phyloP scores from a whole-genome alignment of 2,888 invertebrate genomes.

The Pammene fasciana region DNA sequence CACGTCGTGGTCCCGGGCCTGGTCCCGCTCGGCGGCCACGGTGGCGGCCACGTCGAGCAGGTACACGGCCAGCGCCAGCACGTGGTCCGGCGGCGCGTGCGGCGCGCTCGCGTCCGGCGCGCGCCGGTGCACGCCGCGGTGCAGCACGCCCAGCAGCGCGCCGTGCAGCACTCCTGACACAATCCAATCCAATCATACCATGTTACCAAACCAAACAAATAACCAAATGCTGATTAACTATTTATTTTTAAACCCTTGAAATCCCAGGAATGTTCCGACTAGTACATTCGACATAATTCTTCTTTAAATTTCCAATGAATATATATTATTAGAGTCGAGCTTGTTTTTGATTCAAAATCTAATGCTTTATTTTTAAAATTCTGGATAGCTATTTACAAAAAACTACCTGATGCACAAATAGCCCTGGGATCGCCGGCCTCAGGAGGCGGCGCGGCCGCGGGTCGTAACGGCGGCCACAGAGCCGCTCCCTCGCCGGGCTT shows the following conservation, averaged over 20 bases:
- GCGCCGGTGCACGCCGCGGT: slow-evolving; percentile 85
- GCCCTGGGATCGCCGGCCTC: slow-evolving; percentile 72
- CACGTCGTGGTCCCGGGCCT: slow-evolving; percentile 49
- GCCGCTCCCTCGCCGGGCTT: slow-evolving; percentile 43
- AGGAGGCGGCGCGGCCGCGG: slow-evolving; percentile 54
- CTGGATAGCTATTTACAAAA: too few relatives aligned
- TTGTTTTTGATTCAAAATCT: too few relatives aligned
- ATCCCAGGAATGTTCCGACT: too few relatives aligned
- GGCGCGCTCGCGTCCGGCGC: slow-evolving; percentile 85
- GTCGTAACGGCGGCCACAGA: slow-evolving; percentile 76
- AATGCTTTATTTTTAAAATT: too few relatives aligned
- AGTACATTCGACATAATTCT: too few relatives aligned
- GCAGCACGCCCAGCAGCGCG: slow-evolving; percentile 62
- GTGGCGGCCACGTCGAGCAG: slow-evolving; percentile 92
- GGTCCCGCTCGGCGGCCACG: slow-evolving; percentile 61
- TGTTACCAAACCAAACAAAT: too few relatives aligned
- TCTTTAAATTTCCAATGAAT: too few relatives aligned
- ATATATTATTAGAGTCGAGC: too few relatives aligned
- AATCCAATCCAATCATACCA: too few relatives aligned
- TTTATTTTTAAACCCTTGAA: too few relatives aligned
- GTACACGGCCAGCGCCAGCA: slow-evolving; percentile 93
- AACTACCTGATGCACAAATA: slow-evolving; percentile 62
- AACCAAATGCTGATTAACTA: not conserved
- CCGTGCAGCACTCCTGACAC: slow-evolving; percentile 88
- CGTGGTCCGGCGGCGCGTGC: slow-evolving; percentile 89